A percentile compares a stretch with the other conserved stretches of the same genome.
These are phyloP conservation scores for Octonoba sinensis DNA, from an alignment of 2,888 invertebrate genomes.

Conservation along the genomic window DNA sequence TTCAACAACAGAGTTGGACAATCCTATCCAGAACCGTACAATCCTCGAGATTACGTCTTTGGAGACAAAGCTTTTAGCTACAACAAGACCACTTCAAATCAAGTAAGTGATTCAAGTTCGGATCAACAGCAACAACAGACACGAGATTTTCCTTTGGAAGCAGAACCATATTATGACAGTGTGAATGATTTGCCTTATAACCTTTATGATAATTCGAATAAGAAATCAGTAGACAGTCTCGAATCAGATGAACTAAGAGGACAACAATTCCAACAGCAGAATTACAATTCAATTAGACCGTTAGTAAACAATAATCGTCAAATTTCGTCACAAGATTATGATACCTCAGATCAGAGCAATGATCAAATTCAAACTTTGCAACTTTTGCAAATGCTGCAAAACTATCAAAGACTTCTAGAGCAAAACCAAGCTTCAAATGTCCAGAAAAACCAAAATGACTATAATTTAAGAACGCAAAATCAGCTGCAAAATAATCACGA, in stretches of 20 bases:
- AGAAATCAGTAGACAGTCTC: conserved; percentile 18
- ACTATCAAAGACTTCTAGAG: neutral
- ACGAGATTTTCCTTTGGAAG: conserved; percentile 9
- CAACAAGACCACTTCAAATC: conserved; percentile 3
- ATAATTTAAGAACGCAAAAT: neutral
- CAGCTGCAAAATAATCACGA: conserved; percentile 1
- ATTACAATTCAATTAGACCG: neutral
- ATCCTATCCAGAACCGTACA: conserved; percentile 21
- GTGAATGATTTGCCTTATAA: conserved; percentile 29
- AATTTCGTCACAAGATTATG: too few relatives aligned
- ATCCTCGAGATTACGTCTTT: conserved; percentile 53
- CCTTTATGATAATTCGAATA: conserved; percentile 11
- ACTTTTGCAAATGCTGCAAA: conserved; percentile 9
- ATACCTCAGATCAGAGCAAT: neutral
- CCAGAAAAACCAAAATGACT: too few relatives aligned
- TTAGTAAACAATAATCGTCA: neutral
- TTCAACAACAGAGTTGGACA: conserved; percentile 35
- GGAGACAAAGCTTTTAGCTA: conserved; percentile 32
- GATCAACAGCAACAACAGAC: conserved; percentile 15
- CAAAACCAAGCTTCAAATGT: too few relatives aligned
- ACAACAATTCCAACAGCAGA: conserved; percentile 1
- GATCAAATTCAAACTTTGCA: neutral
- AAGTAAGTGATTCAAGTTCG: neutral
- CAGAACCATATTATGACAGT: conserved; percentile 23
- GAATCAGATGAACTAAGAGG: conserved; percentile 4